Base-by-base conservation (phyloP, 2,113 vertebrate genomes). In the Macquaria ambigua region DNA sequence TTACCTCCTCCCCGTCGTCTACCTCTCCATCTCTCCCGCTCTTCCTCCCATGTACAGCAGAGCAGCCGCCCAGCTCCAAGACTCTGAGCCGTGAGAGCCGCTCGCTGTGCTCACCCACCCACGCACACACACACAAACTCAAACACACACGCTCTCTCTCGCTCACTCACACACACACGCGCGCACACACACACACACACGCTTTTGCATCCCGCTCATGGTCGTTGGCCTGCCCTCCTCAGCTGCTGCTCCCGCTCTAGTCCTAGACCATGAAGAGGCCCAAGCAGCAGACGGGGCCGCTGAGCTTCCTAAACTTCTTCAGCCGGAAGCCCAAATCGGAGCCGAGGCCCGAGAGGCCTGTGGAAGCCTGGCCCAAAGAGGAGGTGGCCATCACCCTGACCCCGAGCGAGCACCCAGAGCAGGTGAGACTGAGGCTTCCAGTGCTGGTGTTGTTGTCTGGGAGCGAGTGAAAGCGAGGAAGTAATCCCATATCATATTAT, bases 271-370 rank as follows among this genome's bases (percentile, higher is more conserved):
- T 97, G 97, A 97, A 96, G 92, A 94, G 67, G 90, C 95, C 96
- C 91, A 91, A 93, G 8, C 89, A 90, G 77, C 94, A 92, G 90
- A 94, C 95, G 14, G 94, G 95, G 3, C 85, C 93, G 43, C 93
- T 96, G 66, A 89, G 91, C 86, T 96, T 96, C 31, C 93, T 97
- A 62, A 96, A 93, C 91, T 96, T 95, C 93, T 96, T 96, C 78
- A 91, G 94, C 80, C 87, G 86, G 21, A 95, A 96, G 90, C 92
- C 96, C 0, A 96, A 93, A 92, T 90, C 96, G 9, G 95, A 96
- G 76, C 74, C 95, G 20, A 94, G 83, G 87, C 80, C 89, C 0
- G 80, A 93, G 1, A 68, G 20, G 5, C 90, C 85, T 2, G 37
- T 91, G 50, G 93, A 93, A 8, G 79, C 72, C 0, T 79, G 85